Percentiles rank a stretch among this genome's conserved stretches.
These are phyloP conservation scores for Gallirallus australis DNA, from an alignment of 2,797 vertebrate genomes.

Conservation along the genomic window DNA sequence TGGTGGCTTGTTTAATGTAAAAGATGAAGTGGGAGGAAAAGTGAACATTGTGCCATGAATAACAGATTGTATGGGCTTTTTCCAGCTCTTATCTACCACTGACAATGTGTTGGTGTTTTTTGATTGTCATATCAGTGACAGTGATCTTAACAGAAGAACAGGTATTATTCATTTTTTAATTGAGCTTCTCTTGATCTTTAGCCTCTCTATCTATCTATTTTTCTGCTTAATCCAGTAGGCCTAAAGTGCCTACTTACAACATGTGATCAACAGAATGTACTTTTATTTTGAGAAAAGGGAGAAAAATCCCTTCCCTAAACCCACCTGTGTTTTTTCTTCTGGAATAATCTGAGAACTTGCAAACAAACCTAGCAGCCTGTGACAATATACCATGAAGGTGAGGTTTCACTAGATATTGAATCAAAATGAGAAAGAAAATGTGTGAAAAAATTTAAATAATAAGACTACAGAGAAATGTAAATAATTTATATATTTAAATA, in stretches of 20 bases:
- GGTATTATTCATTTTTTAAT: constrained; percentile 37
- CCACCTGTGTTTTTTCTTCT: neutral
- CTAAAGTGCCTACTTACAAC: neutral
- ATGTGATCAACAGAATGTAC: neutral
- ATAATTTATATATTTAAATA: too few species aligned
- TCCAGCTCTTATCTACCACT: constrained; percentile 6
- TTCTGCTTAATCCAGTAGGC: neutral
- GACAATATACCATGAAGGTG: neutral
- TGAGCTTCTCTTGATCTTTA: neutral
- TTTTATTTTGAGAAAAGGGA: neutral
- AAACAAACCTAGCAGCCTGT: neutral
- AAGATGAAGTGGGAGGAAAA: constrained; percentile 21
- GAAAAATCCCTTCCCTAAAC: neutral
- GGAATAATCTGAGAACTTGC: neutral
- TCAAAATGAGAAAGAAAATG: neutral
- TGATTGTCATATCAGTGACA: constrained; percentile 10
- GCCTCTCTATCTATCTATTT: neutral
- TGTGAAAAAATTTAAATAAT: neutral
- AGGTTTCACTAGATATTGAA: neutral
- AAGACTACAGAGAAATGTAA: neutral
- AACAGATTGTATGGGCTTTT: constrained; percentile 44
- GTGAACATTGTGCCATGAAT: neutral
- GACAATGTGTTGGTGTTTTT: constrained; percentile 36
- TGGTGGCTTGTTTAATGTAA: neutral
- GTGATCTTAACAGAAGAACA: constrained; percentile 22